phyloP scores from a whole-genome alignment of 2,797 vertebrate genomes.

The Yasuhikotakia modesta region DNA sequence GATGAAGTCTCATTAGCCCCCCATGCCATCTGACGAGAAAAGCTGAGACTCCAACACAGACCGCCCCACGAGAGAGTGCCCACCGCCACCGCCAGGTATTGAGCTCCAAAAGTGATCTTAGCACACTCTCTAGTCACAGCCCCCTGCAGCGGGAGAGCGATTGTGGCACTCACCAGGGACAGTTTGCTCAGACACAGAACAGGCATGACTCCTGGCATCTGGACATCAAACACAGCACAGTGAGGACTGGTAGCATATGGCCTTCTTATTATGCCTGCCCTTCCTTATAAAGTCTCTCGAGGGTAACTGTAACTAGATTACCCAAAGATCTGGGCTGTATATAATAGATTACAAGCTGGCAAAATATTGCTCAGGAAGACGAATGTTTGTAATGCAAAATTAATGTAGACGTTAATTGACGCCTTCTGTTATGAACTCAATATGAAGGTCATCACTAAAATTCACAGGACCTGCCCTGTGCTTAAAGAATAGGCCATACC shows the following conservation, averaged over 20 bases:
- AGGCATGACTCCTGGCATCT: constrained; percentile 70
- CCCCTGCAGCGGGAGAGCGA: constrained; percentile 18
- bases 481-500: too few relatives aligned
- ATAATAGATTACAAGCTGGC: constrained; percentile 7
- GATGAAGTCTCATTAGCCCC: constrained; percentile 66
- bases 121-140: constrained; percentile 24
- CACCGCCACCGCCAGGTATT: constrained; percentile 38
- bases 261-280: constrained; percentile 56
- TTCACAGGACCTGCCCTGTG: too few relatives aligned
- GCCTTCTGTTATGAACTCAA: background rate
- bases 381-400: background rate
- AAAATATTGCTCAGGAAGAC: background rate
- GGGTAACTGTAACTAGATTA: constrained; percentile 33
- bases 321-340: constrained; percentile 36
- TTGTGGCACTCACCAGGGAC: constrained; percentile 44
- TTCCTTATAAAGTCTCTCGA: constrained; percentile 32
- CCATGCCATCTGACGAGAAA: constrained; percentile 55
- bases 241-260: constrained; percentile 68
- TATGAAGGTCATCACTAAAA: too few relatives aligned
- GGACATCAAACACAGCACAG: constrained; percentile 66
- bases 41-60: constrained; percentile 40
- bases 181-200: constrained; percentile 63
- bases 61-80: constrained; percentile 42
- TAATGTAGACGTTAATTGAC: background rate
- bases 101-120: constrained; percentile 30